Conservation (phyloP, 2,113 vertebrate species). For the Mohoua ochrocephala region DNA sequence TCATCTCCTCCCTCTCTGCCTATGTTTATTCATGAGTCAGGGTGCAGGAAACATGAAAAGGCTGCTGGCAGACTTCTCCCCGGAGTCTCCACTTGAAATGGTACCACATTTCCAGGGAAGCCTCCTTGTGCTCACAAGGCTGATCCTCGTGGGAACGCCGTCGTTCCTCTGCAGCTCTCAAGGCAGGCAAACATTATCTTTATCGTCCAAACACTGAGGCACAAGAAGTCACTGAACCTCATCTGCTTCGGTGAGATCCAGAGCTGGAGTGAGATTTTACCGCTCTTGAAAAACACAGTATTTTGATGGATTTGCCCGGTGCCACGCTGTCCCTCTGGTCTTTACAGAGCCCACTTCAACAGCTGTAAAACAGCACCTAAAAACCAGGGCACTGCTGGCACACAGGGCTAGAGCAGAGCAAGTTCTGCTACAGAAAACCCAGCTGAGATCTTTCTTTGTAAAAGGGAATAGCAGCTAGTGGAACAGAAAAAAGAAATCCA, state of each 20-base stretch:
- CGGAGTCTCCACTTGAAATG: neutral
- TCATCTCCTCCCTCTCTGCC: neutral
- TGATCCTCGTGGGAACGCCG: neutral
- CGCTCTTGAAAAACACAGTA: neutral
- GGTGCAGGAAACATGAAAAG: neutral
- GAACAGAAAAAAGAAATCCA: neutral
- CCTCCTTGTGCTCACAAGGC: neutral
- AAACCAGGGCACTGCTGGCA: neutral
- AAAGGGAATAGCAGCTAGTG: conserved; percentile 30
- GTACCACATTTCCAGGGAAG: neutral
- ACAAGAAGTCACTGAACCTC: neutral
- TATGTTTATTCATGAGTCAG: neutral
- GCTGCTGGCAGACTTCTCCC: neutral
- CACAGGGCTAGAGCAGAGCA: neutral
- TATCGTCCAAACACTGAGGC: neutral
- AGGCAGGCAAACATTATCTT: neutral
- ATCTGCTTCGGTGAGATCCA: neutral
- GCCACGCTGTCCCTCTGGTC: neutral
- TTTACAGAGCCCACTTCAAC: neutral
- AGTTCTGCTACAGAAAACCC: conserved; percentile 3
- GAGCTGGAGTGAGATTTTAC: neutral
- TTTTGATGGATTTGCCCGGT: neutral
- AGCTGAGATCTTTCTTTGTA: conserved; percentile 5
- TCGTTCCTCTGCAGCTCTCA: neutral
- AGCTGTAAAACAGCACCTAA: neutral